A percentile compares a stretch with the other conserved stretches of the same genome.
Evolutionary conservation across 2,888 invertebrate species (phyloP).

Genomic region (Seladonia tumulorum): DNA sequence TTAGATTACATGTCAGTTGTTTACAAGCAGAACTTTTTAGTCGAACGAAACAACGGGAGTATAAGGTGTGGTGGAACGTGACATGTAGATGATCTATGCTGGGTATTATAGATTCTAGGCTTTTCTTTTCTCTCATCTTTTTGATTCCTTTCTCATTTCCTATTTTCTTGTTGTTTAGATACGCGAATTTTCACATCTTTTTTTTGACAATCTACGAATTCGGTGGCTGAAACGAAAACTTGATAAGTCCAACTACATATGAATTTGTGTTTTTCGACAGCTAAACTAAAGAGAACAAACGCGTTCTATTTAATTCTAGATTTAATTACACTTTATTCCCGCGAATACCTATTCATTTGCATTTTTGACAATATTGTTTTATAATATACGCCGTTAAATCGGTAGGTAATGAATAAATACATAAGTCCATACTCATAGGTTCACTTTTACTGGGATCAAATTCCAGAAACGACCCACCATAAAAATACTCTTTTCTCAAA

Average conservation of each 20-base stretch:
- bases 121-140: constrained; percentile 25
- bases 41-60: constrained; percentile 20
- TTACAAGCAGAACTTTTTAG: constrained; percentile 26
- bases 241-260: constrained; percentile 4
- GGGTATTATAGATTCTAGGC: constrained; percentile 17
- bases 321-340: neutral
- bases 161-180: neutral
- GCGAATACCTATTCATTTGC: neutral
- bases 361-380: neutral
- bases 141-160: neutral
- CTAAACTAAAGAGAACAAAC: neutral
- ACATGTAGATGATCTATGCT: constrained; percentile 49
- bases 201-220: constrained; percentile 10
- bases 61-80: constrained; percentile 66
- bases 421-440: constrained; percentile 48
- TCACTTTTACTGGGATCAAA: constrained; percentile 50
- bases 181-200: constrained; percentile 29
- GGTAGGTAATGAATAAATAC: neutral
- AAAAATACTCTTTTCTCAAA: constrained; percentile 57
- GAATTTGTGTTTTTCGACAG: neutral
- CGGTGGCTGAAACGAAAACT: neutral
- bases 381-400: too few species aligned
- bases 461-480: constrained; percentile 66
- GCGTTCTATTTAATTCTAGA: neutral
- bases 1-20: constrained; percentile 17